A percentile compares a stretch with the other conserved stretches of the same genome.
phyloP scores from a whole-genome alignment of 2,797 vertebrate species.

The Odontamblyopus rebecca region DNA sequence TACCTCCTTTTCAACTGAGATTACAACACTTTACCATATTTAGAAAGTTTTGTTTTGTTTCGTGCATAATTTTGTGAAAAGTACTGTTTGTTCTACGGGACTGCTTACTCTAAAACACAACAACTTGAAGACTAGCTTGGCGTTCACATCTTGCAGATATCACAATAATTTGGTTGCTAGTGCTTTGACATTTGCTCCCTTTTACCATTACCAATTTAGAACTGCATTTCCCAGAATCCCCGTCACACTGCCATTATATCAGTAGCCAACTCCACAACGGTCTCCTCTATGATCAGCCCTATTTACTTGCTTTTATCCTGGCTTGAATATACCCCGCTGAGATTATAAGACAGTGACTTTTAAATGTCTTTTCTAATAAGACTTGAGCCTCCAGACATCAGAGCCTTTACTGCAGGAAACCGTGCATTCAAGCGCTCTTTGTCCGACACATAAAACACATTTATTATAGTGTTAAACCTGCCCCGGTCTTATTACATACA shows the following conservation, averaged over 20 bases:
- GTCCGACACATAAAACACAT: constrained; percentile 65
- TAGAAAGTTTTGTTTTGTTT: no score
- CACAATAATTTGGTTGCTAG: not conserved
- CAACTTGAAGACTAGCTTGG: not conserved
- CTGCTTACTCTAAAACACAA: not conserved
- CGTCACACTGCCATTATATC: not conserved
- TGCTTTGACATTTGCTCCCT: not conserved
- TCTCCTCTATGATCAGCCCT: not conserved
- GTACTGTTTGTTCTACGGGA: not conserved
- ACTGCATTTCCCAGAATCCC: not conserved
- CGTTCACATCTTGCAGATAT: not conserved
- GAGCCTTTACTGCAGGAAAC: constrained; percentile 74
- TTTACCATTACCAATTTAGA: not conserved
- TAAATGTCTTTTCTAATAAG: constrained; percentile 72
- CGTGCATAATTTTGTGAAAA: no score
- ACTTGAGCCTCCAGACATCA: constrained; percentile 54
- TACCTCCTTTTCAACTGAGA: no score
- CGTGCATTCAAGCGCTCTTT: constrained; percentile 60
- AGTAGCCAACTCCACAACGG: not conserved
- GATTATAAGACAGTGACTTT: constrained; percentile 44
- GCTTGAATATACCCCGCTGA: constrained; percentile 19
- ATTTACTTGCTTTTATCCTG: constrained; percentile 18
- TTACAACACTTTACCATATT: no score
- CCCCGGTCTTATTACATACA: constrained; percentile 51
- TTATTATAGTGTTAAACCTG: constrained; percentile 60